These are phyloP conservation scores for Peromyscus nudipes DNA, from an alignment of 2,797 vertebrate genomes.

Conservation along the genomic window DNA sequence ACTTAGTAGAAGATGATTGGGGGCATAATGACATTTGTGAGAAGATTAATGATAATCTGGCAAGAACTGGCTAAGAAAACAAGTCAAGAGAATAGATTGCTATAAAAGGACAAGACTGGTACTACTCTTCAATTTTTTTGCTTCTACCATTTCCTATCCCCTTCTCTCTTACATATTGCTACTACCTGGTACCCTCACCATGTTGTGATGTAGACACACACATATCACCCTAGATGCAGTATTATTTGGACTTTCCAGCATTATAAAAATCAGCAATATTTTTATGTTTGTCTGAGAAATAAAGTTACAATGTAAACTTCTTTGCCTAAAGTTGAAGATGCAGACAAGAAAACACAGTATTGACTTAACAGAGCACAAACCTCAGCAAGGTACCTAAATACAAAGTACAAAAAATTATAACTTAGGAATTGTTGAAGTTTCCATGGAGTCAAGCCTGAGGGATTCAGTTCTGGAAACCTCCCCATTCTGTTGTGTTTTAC, in stretches of 20 bases:
- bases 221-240: neutral
- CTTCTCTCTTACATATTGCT: neutral
- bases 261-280: neutral
- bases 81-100: neutral
- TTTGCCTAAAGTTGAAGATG: neutral
- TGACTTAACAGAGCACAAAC: neutral
- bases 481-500: neutral
- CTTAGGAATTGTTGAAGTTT: neutral
- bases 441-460: neutral
- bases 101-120: neutral
- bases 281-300: neutral
- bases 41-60: neutral
- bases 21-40: neutral
- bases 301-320: neutral
- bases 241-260: neutral
- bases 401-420: neutral
- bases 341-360: neutral
- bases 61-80: neutral
- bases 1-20: neutral
- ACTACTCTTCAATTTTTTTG: neutral
- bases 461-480: neutral
- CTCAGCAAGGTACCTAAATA: neutral
- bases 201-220: neutral
- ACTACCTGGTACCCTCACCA: neutral
- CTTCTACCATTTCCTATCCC: neutral